phyloP scores from a whole-genome alignment of 92 coral and sea anemone genomes.

The Epizoanthus fatuus region DNA sequence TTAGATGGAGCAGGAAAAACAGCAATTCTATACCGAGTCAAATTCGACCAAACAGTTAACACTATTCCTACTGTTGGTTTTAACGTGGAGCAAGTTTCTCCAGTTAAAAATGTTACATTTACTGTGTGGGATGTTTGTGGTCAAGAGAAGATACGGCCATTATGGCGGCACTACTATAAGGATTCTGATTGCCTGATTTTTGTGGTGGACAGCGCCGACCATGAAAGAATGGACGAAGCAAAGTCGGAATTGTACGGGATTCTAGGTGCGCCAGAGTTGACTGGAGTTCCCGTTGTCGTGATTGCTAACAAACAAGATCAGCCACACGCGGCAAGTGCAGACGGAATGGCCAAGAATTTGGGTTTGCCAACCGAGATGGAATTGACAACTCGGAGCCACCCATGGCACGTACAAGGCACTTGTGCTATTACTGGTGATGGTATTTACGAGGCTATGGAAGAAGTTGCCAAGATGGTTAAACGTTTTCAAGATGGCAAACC shows the following conservation, averaged over 20 bases:
- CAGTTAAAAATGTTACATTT: constrained; percentile 68
- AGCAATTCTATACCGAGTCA: constrained; percentile 83
- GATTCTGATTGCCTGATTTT: constrained; percentile 71
- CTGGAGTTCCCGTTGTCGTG: constrained; percentile 75
- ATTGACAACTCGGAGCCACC: constrained; percentile 54
- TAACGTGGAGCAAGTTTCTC: constrained; percentile 83
- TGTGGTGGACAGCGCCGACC: constrained; percentile 86
- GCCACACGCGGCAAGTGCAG: constrained; percentile 65
- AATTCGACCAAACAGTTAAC: constrained; percentile 75
- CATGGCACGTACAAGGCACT: constrained; percentile 80
- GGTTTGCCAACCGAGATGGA: constrained; percentile 37
- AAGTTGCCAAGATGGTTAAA: constrained; percentile 78
- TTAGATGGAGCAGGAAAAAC: constrained; percentile 91
- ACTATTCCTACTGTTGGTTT: constrained; percentile 87
- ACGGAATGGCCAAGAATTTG: constrained; percentile 67
- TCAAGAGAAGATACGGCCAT: constrained; percentile 78
- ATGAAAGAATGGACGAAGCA: constrained; percentile 74
- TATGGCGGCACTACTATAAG: constrained; percentile 81
- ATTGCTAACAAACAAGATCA: constrained; percentile 86
- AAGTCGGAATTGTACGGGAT: constrained; percentile 61
- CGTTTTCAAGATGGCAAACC: constrained; percentile 44
- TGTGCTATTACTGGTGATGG: constrained; percentile 84
- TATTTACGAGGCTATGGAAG: constrained; percentile 73
- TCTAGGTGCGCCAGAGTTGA: constrained; percentile 67
- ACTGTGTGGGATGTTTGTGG: constrained; percentile 90